Percentiles rank a stretch among this genome's conserved stretches.
Conservation (phyloP, 1,140 invertebrate species). For the Batillaria attramentaria region DNA sequence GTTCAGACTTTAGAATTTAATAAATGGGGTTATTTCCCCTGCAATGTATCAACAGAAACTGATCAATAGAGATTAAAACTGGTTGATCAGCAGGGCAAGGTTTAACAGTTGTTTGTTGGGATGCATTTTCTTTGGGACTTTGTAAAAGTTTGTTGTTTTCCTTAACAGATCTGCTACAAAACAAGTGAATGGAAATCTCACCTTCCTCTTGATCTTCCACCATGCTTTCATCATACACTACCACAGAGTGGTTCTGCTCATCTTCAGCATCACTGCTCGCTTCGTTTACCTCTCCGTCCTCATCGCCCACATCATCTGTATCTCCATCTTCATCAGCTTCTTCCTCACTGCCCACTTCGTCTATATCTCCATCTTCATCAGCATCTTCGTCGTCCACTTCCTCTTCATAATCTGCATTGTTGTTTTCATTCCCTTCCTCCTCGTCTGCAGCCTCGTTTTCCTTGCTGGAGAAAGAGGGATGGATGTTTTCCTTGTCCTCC, state of each 20-base stretch:
- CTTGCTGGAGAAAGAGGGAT: constrained; percentile 7
- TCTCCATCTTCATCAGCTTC: not conserved
- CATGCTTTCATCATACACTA: constrained; percentile 20
- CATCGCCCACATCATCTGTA: not conserved
- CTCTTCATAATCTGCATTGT: not conserved
- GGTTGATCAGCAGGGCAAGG: not conserved
- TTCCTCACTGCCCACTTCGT: not conserved
- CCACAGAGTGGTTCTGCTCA: not conserved
- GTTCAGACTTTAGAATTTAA: not conserved
- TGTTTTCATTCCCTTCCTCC: not conserved
- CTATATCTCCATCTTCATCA: not conserved
- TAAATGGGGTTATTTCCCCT: no score
- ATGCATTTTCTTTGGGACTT: no score
- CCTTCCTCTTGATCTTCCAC: not conserved
- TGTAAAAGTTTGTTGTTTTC: not conserved
- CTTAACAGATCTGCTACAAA: not conserved
- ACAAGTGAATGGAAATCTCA: no score
- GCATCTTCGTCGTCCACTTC: not conserved
- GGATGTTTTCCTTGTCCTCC: constrained; percentile 29
- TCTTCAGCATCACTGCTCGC: not conserved
- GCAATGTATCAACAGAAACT: not conserved
- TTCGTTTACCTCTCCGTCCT: not conserved
- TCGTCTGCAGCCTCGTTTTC: not conserved
- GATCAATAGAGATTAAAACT: no score
- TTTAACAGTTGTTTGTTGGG: not conserved